Conservation (phyloP, 2,797 vertebrate species). For the Bradypodion ventrale region DNA sequence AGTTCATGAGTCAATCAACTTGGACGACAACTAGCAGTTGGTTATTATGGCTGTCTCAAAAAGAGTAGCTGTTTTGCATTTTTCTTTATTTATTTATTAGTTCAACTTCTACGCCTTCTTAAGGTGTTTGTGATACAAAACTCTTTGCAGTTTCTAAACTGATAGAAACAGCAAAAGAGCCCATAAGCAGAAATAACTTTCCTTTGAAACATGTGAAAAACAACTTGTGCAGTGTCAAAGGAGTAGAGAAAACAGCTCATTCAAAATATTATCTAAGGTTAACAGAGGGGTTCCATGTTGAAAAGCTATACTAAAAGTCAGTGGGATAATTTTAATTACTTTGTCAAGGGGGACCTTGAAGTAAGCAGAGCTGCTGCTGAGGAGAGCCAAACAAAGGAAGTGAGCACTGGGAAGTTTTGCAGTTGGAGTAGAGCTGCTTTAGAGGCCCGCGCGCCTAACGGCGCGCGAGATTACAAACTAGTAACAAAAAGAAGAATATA, state of each 20-base stretch:
- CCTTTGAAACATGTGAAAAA: conserved; percentile 12
- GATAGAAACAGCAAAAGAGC: background rate
- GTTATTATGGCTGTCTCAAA: background rate
- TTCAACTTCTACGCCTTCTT: too few species aligned
- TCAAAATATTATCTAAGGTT: background rate
- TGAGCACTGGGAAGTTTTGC: too few species aligned
- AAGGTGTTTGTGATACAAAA: background rate
- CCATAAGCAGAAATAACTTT: background rate
- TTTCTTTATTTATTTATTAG: too few species aligned
- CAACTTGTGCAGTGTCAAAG: background rate
- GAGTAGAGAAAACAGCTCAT: background rate
- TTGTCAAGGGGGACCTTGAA: too few species aligned
- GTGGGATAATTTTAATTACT: too few species aligned
- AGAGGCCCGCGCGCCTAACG: too few species aligned
- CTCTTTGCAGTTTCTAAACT: background rate
- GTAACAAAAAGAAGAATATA: too few species aligned
- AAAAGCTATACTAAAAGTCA: too few species aligned
- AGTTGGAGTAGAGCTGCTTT: too few species aligned
- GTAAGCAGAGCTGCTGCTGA: too few species aligned
- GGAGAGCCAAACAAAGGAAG: too few species aligned
- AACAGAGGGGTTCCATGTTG: background rate
- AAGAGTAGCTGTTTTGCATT: background rate
- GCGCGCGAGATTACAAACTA: too few species aligned
- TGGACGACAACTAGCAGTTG: background rate
- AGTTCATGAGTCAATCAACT: background rate